Evolutionary conservation across 2,888 invertebrate species (phyloP), one percentile per base, ranked within the genome.

Genomic region (Miltochrista miniata): DNA sequence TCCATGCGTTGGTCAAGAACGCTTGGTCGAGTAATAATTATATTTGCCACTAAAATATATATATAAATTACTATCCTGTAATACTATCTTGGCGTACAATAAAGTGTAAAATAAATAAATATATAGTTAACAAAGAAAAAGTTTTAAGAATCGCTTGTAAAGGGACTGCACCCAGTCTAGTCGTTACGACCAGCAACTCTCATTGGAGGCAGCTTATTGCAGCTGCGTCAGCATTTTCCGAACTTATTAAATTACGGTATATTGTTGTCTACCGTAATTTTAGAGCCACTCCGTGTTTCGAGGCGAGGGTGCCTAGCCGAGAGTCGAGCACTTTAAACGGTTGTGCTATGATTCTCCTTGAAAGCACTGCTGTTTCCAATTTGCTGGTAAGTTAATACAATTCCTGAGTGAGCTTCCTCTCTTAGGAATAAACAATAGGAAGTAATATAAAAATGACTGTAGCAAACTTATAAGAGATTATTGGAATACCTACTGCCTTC

Each of bases 211-310:
- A 70, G 81, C 81, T 83, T 87, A 87, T 85, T 87, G 86, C 74
- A 64, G 59, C 72, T 54, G 41, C 54, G 59, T 59, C 59, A 51
- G 44, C 67, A 54, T 74, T 74, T 78, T 74, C 68, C 63, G 70
- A 82, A 80, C 82, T 87, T 81, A 87, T 85, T 81, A 85, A 85
- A 87, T 87, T 86, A 87, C 72, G 72, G 69, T 68, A 83, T 86
- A 85, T 84, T 86, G 83, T 86, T 83, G 80, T 79, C 77, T 72
- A 64, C 62, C 58, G 79, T 73, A 77, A 81, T 86, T 81, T 81
- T 56, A 54, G 56, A 48, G 35, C 36, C 31, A 48, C 36, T 34
- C 7, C 8, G 33, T 34, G n/a, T 35, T 46, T 38, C 1, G 15
- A 37, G 10, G 38, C 9, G 10, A 38, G 41, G 15, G 15, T 35